Evolutionary conservation across 2,797 vertebrate species (phyloP), one percentile per base, ranked within the genome.

Genomic region (Poecilia gillii): DNA sequence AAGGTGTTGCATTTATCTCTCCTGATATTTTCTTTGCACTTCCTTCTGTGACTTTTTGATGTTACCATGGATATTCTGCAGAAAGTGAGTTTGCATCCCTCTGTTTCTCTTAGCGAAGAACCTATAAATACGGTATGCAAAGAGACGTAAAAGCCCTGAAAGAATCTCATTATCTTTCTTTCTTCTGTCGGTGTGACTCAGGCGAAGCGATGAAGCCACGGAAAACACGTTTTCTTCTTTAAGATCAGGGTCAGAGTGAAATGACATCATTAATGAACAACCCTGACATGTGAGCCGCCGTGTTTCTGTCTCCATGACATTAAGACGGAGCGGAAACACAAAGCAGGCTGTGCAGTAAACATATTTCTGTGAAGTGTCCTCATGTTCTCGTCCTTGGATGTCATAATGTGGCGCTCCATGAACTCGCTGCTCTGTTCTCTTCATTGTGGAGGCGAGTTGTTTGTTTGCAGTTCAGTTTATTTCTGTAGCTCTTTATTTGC

Each of bases 41-140:
- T 33, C 7, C 46, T 36, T 6, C 45, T 33, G 72, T 49, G 47
- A 36, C 28, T 31, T 36, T 51, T 16, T 49, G 8, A 62, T 45
- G 39, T 75, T 75, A 59, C 73, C 73, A 62, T 75, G 73, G 55
- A 23, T 53, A 73, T 53, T 20, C 49, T 33, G 33, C 31, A 53
- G 16, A 43, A 74, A 43, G 20, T 1, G 73, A 43, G 53, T 57
- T 57, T 73, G 6, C 6, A 6, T 51, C 28, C n/a, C 20, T 53
- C 18, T 53, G 18, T 8, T 53, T 20, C 5, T 55, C 18, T 55
- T 7, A 55, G 23, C 1, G 0, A 25, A 74, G 13, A 57, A 74
- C 51, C 51, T 57, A 57, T 62, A 59, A 59, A 62, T 75, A 62
- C 55, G 45, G 41, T 0, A 70, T 25, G 23, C 45, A 59, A 45